Percentiles rank a stretch among this genome's conserved stretches.
Evolutionary conservation across 2,797 vertebrate genomes (phyloP).

Genomic region (Gobionotothen gibberifrons): DNA sequence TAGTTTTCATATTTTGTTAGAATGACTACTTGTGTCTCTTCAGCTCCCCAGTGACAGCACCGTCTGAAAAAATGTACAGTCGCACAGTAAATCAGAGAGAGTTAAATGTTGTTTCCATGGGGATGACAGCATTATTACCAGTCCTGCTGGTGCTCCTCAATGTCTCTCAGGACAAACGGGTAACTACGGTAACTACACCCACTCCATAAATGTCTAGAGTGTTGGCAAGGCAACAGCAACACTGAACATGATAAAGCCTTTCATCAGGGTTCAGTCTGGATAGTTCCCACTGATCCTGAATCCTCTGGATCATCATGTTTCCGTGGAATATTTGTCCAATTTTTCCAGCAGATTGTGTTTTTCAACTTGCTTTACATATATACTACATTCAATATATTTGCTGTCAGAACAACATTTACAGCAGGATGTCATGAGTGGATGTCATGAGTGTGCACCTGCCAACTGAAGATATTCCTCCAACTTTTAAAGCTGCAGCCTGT

Average conservation of each 20-base stretch:
- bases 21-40: too few relatives aligned
- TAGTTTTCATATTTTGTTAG: too few relatives aligned
- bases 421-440: background rate
- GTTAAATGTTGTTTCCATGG: conserved; percentile 49
- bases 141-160: background rate
- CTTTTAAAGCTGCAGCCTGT: conserved; percentile 14
- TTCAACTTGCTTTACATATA: background rate
- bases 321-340: background rate
- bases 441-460: background rate
- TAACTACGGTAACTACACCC: conserved; percentile 50
- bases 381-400: background rate
- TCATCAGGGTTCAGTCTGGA: background rate
- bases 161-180: conserved; percentile 25
- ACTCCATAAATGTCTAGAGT: background rate
- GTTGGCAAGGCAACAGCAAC: conserved; percentile 26
- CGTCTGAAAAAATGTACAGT: too few relatives aligned
- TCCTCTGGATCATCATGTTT: conserved; percentile 1
- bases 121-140: conserved; percentile 33
- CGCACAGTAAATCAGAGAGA: conserved; percentile 27
- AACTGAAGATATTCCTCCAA: background rate
- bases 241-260: background rate
- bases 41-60: too few relatives aligned
- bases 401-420: background rate
- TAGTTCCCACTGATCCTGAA: background rate
- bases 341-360: background rate